Evolutionary conservation across 2,113 vertebrate species (phyloP), one percentile per base, ranked within the genome.

Genomic region (Thermophis baileyi): DNA sequence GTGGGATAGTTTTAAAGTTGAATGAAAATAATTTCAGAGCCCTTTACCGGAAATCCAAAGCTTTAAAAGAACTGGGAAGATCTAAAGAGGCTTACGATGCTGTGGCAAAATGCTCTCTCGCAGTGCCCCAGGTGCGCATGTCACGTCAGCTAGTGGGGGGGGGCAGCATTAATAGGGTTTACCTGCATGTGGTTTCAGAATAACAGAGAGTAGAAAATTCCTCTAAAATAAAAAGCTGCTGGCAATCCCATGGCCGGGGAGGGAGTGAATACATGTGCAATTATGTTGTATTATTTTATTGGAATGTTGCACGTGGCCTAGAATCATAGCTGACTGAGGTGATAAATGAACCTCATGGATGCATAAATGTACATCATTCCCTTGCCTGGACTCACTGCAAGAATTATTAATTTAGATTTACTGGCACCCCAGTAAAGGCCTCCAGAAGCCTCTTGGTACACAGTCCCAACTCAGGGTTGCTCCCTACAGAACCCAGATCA

Each of bases 91-190:
- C 99, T 94, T 99, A 99, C 18, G 98, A 99, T 55, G 98, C 98
- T n/a, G 98, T 99, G 63, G 99, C 99, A 91, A 99, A 99, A 97
- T 99, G 99, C 93, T 99, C 99, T 90, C 97, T 99, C 93, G 98
- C 98, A 57, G 98, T 99, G 93, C 99, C 99, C 86, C 99, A 99
- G 98, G 99, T 99, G 96, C 95, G 97, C 89, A 50, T n/a, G 93
- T 92, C 25, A 5, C 74, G 10, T 87, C 49, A 18, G 9, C 87
- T 3, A 30, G n/a, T 24, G 20, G 0, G 10, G 24, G 85, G 5
- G 9, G 27, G 22, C n/a, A n/a, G 27, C 4, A 50, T 51, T 35
- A n/a, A 2, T 55, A 4, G 35, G 20, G 4, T 30, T 86, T 20
- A 6, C 10, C 74, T 74, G 18, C 49, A 11, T 18, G 30, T 20